Evolutionary conservation across 2,888 invertebrate genomes (phyloP).

Genomic region (Gastracanthus pulcherrimus): DNA sequence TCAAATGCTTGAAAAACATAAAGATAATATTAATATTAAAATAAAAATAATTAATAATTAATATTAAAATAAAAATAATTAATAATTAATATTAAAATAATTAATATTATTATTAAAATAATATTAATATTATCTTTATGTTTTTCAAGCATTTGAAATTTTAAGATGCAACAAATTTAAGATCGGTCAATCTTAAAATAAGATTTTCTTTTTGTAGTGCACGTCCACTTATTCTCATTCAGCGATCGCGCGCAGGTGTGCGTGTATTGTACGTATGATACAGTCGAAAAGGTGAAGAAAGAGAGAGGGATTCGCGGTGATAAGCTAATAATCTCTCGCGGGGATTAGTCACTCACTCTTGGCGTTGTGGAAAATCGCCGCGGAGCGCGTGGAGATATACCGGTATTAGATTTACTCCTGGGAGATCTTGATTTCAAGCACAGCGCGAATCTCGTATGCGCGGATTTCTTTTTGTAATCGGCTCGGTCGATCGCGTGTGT

Average conservation of each 20-base stretch:
- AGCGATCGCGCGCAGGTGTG: neutral
- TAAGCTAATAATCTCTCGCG: neutral
- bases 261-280: neutral
- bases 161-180: too few species aligned
- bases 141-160: too few species aligned
- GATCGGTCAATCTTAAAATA: too few species aligned
- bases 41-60: too few species aligned
- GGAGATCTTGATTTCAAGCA: slow-evolving; percentile 18
- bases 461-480: neutral
- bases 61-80: too few species aligned
- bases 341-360: slow-evolving; percentile 14
- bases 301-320: neutral
- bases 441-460: neutral
- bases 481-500: neutral
- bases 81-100: too few species aligned
- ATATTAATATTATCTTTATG: too few species aligned
- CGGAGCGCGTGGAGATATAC: neutral
- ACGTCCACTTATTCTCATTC: slow-evolving; percentile 11
- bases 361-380: neutral
- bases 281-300: neutral
- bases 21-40: too few species aligned
- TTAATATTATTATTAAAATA: too few species aligned
- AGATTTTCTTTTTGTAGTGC: too few species aligned
- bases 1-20: too few species aligned
- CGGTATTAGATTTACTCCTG: neutral